Percentiles rank a stretch among this genome's conserved stretches.
phyloP scores from a whole-genome alignment of 2,888 invertebrate species.

The Teinopalpus imperialis region DNA sequence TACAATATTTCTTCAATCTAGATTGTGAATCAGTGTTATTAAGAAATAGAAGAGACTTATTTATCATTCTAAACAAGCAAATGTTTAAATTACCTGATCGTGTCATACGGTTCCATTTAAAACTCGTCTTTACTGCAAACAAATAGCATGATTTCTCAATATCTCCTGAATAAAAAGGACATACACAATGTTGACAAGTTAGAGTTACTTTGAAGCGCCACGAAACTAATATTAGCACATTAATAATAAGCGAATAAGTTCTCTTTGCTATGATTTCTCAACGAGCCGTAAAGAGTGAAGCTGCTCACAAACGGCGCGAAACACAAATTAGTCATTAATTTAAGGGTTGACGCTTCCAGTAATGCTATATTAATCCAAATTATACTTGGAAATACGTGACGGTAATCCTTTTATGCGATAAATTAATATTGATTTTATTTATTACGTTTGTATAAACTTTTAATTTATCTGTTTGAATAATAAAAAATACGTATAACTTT shows the following conservation, averaged over 20 bases:
- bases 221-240: conserved; percentile 38
- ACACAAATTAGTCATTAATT: conserved; percentile 34
- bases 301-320: conserved; percentile 31
- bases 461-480: no score
- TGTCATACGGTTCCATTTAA: not conserved
- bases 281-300: conserved; percentile 42
- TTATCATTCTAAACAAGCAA: conserved; percentile 1
- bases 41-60: no score
- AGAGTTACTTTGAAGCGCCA: conserved; percentile 35
- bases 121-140: not conserved
- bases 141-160: conserved; percentile 5
- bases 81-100: conserved; percentile 1
- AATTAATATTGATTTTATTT: not conserved
- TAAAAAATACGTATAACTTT: no score
- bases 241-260: conserved; percentile 35
- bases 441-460: no score
- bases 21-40: no score
- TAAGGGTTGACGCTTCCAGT: conserved; percentile 30
- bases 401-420: not conserved
- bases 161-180: conserved; percentile 9
- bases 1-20: no score
- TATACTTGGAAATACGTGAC: not conserved
- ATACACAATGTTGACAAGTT: conserved; percentile 25
- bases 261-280: conserved; percentile 39
- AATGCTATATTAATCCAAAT: conserved; percentile 5